Conservation (phyloP, 2,797 vertebrate species). For the Margarornis squamiger region DNA sequence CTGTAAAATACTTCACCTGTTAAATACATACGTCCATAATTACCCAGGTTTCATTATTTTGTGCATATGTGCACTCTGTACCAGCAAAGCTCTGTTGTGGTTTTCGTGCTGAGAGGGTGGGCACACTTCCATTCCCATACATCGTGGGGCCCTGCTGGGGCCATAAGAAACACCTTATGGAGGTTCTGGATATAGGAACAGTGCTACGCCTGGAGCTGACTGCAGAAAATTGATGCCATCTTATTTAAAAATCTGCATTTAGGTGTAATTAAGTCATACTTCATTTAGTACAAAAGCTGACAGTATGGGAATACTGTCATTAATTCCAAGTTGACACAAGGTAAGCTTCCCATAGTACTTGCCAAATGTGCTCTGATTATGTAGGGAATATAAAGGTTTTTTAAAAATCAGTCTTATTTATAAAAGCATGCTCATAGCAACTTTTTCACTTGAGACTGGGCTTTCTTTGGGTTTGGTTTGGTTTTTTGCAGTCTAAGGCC, state of each 20-base stretch:
- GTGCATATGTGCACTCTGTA: background rate
- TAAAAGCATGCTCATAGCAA: background rate
- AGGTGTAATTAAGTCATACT: background rate
- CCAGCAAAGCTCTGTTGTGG: background rate
- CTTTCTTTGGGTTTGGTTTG: background rate
- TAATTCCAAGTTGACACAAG: background rate
- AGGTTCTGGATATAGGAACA: background rate
- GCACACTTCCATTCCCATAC: background rate
- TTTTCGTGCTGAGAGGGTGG: background rate
- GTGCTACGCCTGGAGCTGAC: background rate
- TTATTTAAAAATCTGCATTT: background rate
- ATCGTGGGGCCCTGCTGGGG: background rate
- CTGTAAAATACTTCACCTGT: background rate
- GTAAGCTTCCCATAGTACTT: background rate
- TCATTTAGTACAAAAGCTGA: background rate
- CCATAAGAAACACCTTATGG: background rate
- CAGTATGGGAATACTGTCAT: background rate
- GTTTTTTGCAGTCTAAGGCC: background rate
- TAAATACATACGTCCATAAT: background rate
- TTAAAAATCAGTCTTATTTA: background rate
- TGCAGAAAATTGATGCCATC: background rate
- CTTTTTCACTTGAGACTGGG: background rate
- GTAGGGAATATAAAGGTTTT: background rate
- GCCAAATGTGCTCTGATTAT: background rate
- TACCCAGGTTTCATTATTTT: background rate